Base-by-base conservation (phyloP, 1,140 invertebrate species). In the Diabrotica virgifera region DNA sequence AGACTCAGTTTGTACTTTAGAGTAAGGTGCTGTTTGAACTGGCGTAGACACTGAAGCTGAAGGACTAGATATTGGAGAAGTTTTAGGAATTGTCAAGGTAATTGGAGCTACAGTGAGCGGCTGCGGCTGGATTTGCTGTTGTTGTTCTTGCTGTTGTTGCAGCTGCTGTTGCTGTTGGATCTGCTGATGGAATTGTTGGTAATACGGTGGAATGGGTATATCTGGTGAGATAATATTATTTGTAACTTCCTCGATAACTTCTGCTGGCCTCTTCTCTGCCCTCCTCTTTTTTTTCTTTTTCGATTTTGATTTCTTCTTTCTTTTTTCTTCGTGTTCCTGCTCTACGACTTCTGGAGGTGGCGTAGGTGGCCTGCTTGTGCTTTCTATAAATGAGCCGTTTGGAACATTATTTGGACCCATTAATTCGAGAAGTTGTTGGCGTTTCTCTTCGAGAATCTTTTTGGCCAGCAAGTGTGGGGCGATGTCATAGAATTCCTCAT, bases 401-500 rank as follows among this genome's bases (percentile, higher is more conserved):
- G 59, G 63, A 40, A 73, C 64, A 59, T 66, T 71, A 38, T 72
- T 66, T 5, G 85, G 79, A 0, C 82, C 84, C 5, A 84, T 82
- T 4, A 84, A 80, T 2, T 86, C 85, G 72, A 89, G 77, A 40
- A 89, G 66, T 65, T 89, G 87, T 70, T 89, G 89, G 6, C 89
- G 84, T 78, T 90, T 91, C 70, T 92, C 89, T 8, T 85, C 85
- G 24, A 90, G 71, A 55, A 90, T 59, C 77, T 91, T 89, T 61
- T 84, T 88, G 0, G 86, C 87, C 52, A 89, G 74, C 65, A 82
- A 82, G 67, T 91, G 89, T 1, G 91, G 91, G 80, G 91, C 83
- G 70, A 90, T 85, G 76, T 93, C 90, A 76, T 93, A 93, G 79
- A 93, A 93, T 69, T 92, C 90, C 80, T 93, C 91, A 76, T 94